Base-by-base conservation (phyloP, 1,140 invertebrate genomes). In the Calephelis nemesis region DNA sequence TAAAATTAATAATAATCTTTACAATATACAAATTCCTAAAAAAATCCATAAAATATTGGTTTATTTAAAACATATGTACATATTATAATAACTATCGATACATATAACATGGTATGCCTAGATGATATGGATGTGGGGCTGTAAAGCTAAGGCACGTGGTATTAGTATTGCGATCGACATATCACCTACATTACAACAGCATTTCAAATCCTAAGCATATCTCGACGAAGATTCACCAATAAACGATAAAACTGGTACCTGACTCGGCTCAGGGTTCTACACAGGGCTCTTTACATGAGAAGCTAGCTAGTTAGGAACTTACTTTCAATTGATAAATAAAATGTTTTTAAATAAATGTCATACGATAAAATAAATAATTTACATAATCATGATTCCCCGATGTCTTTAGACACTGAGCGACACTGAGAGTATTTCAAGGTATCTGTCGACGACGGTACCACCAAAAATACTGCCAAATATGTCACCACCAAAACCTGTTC, bases 1-100 rank as follows among this genome's bases (percentile, higher is more conserved):
- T 91, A 93, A 92, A 92, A 92, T 93, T 92, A 93, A 93, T 93
- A 91, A 93, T 93, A 90, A 92, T 91, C 88, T 92, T 87, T 92
- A 92, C 91, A 92, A 92, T 92, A 92, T 92, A 92, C 89, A 92
- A 90, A 87, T 86, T 90, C 81, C 83, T 90, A 89, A 87, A 92
- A 85, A 90, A 91, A 88, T 91, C 87, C 85, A 91, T 92, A 92
- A 91, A 92, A 91, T 92, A 92, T 91, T 85, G 87, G 84, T 92
- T 89, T 90, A 90, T 88, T 90, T 91, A 90, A 91, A 90, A 90
- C 84, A 85, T 92, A 92, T 91, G 84, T 91, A 91, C 87, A 91
- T 58, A 66, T 82, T 85, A 87, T 78, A 85, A 88, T 79, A 88
- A 83, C 81, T 87, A 88, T 84, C 80, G 77, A 87, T 88, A 90